Conservation (phyloP, 2,797 vertebrate species). For the Cossypha dichroa region DNA sequence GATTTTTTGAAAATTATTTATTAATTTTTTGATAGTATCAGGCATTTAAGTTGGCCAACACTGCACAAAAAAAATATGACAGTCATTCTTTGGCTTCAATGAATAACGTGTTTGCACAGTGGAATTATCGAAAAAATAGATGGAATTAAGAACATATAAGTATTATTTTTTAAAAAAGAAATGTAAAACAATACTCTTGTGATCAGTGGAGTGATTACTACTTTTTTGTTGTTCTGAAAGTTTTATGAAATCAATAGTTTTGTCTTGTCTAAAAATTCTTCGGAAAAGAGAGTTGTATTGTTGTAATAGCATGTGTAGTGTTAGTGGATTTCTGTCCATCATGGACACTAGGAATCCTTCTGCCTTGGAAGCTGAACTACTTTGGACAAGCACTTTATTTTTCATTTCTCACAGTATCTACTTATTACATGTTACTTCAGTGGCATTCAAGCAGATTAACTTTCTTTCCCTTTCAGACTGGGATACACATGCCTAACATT, state of each 20-base stretch:
- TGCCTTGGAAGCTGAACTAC: background rate
- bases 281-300: background rate
- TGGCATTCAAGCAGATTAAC: background rate
- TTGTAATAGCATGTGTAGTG: background rate
- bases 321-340: background rate
- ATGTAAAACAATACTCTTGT: background rate
- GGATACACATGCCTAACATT: fast-evolving
- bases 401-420: background rate
- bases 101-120: background rate
- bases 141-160: background rate
- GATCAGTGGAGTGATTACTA: background rate
- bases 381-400: background rate
- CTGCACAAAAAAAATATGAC: background rate
- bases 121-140: background rate
- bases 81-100: background rate
- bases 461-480: background rate
- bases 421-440: background rate
- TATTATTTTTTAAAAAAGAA: background rate
- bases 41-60: background rate
- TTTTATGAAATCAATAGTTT: background rate
- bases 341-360: background rate
- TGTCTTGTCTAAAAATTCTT: background rate
- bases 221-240: background rate
- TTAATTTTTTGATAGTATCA: background rate
- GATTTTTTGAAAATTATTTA: background rate